phyloP scores from a whole-genome alignment of 2,888 invertebrate genomes.

The Sinelater perroti region DNA sequence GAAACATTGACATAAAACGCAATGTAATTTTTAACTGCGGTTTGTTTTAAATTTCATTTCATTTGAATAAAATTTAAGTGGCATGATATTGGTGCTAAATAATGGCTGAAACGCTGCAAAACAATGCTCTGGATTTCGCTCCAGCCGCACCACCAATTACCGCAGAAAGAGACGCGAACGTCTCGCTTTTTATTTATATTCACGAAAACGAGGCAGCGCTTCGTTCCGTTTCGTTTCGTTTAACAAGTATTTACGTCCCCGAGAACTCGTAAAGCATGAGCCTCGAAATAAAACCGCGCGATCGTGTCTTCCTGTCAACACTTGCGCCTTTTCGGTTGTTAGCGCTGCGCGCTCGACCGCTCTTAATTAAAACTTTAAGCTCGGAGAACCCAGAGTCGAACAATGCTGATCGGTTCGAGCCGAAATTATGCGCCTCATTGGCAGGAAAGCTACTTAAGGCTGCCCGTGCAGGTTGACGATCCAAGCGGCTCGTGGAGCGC shows the following conservation, averaged over 20 bases:
- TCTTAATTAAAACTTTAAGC: background rate
- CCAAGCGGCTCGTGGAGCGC: too few relatives aligned
- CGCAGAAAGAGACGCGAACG: constrained; percentile 12
- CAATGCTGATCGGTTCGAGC: background rate
- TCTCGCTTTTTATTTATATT: constrained; percentile 21
- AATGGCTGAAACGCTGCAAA: too few relatives aligned
- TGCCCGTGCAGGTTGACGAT: constrained; percentile 30
- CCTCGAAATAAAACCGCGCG: constrained; percentile 1
- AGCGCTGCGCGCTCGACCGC: background rate
- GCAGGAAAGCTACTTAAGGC: too few relatives aligned
- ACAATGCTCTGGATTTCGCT: too few relatives aligned
- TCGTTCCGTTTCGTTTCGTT: background rate
- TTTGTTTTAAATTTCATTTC: too few relatives aligned
- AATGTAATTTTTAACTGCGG: too few relatives aligned
- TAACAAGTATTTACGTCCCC: constrained; percentile 17
- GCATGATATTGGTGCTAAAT: too few relatives aligned
- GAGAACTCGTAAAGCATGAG: constrained; percentile 20
- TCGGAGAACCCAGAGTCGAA: background rate
- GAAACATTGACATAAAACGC: too few relatives aligned
- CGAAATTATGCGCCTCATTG: background rate
- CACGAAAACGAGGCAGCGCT: constrained; percentile 5
- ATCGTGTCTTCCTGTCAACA: constrained; percentile 1
- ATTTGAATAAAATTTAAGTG: too few relatives aligned
- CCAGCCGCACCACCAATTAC: constrained; percentile 31
- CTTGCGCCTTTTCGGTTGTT: constrained; percentile 10